Conservation (phyloP, 2,797 vertebrate genomes). For the Parotocinclus haroldoi region DNA sequence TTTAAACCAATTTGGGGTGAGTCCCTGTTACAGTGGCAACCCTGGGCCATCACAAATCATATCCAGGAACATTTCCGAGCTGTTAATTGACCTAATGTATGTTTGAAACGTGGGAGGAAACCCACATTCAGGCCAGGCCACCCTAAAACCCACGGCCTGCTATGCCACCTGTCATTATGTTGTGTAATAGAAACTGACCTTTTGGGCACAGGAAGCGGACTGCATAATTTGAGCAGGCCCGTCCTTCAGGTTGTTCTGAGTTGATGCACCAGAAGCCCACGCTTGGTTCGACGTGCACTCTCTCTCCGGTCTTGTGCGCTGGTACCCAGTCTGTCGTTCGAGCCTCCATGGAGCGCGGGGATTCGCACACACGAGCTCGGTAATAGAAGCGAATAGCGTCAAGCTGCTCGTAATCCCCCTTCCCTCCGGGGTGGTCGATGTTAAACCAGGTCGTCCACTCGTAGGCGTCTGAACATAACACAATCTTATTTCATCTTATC, state of each 20-base stretch:
- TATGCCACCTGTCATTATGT: too few relatives aligned
- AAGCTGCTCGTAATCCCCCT: slow-evolving; percentile 84
- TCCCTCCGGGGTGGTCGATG: slow-evolving; percentile 85
- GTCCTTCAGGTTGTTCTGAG: slow-evolving; percentile 76
- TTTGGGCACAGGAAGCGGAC: slow-evolving; percentile 82
- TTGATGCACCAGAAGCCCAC: slow-evolving; percentile 91
- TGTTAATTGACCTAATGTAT: too few relatives aligned
- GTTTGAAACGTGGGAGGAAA: too few relatives aligned
- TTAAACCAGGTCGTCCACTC: slow-evolving; percentile 92
- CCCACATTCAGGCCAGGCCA: too few relatives aligned
- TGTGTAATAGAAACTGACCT: slow-evolving; percentile 57
- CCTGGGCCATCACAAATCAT: too few relatives aligned
- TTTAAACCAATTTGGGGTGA: too few relatives aligned
- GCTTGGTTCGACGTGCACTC: slow-evolving; percentile 72
- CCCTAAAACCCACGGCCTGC: too few relatives aligned
- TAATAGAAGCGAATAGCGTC: slow-evolving; percentile 88
- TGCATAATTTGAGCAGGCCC: slow-evolving; percentile 86
- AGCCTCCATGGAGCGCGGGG: slow-evolving; percentile 76
- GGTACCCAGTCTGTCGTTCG: slow-evolving; percentile 84
- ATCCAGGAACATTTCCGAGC: too few relatives aligned
- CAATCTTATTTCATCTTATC: too few relatives aligned
- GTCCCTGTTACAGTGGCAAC: too few relatives aligned
- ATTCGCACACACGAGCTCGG: slow-evolving; percentile 73
- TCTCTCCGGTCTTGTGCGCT: slow-evolving; percentile 76
- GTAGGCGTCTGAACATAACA: slow-evolving; percentile 66